Evolutionary conservation across 2,888 invertebrate species (phyloP).

Genomic region (Lasioglossum figueresi): DNA sequence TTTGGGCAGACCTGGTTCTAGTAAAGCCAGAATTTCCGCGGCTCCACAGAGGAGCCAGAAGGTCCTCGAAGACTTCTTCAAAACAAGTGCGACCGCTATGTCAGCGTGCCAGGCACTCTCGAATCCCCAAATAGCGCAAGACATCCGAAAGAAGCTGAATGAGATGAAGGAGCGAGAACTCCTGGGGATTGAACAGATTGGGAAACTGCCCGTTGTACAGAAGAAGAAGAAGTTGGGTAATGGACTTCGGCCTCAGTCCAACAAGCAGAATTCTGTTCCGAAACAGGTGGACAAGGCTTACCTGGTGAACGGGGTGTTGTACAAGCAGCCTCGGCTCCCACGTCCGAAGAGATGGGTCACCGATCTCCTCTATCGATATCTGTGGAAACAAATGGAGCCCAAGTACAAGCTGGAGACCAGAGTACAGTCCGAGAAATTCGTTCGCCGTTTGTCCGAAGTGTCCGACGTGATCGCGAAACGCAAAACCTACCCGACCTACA

Average conservation of each 20-base stretch:
- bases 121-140: background rate
- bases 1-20: too few relatives aligned
- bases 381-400: conserved; percentile 77
- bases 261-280: background rate
- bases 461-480: conserved; percentile 62
- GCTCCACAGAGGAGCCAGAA: fast-evolving
- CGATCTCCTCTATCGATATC: conserved; percentile 73
- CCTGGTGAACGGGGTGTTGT: conserved; percentile 76
- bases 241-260: background rate
- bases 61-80: conserved; percentile 27
- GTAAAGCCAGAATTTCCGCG: background rate
- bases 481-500: conserved; percentile 74
- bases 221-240: background rate
- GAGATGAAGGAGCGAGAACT: conserved; percentile 22
- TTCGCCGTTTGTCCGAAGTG: conserved; percentile 62
- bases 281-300: conserved; percentile 73
- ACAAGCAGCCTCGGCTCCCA: conserved; percentile 74
- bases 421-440: conserved; percentile 75
- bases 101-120: background rate
- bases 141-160: conserved; percentile 29
- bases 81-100: fast-evolving
- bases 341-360: conserved; percentile 79
- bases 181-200: background rate
- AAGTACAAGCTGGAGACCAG: conserved; percentile 68
- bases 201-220: background rate